phyloP scores from a whole-genome alignment of 1,140 invertebrate genomes.

The Zaprionus ornatus region DNA sequence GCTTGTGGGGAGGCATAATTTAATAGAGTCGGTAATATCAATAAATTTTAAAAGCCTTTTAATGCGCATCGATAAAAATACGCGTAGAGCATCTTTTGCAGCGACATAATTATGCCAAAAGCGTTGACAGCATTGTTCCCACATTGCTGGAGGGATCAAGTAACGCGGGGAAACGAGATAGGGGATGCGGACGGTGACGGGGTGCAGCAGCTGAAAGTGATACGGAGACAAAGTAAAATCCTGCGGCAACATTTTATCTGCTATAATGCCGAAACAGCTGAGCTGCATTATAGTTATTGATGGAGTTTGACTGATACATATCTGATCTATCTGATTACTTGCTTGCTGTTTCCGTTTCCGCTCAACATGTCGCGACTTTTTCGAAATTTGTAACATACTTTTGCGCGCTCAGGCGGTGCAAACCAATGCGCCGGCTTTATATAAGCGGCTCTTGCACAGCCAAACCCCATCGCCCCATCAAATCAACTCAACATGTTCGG shows the following conservation, averaged over 20 bases:
- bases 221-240: slow-evolving; percentile 17
- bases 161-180: neutral
- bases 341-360: slow-evolving; percentile 18
- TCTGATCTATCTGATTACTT: neutral
- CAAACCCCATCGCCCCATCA: slow-evolving; percentile 30
- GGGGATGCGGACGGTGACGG: neutral
- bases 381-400: slow-evolving; percentile 38
- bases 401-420: slow-evolving; percentile 33
- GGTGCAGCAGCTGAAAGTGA: neutral
- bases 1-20: slow-evolving; percentile 67
- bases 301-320: neutral
- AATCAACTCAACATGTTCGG: slow-evolving; percentile 62
- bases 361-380: slow-evolving; percentile 7
- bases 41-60: slow-evolving; percentile 82
- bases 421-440: slow-evolving; percentile 47
- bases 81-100: slow-evolving; percentile 53
- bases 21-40: slow-evolving; percentile 81
- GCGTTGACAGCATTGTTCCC: slow-evolving; percentile 45
- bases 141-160: neutral
- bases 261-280: neutral
- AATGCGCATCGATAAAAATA: slow-evolving; percentile 79
- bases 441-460: slow-evolving; percentile 21
- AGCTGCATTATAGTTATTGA: neutral
- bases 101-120: slow-evolving; percentile 70
- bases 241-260: neutral